Evolutionary conservation across 2,888 invertebrate species (phyloP).

Genomic region (Macrophya annulata): DNA sequence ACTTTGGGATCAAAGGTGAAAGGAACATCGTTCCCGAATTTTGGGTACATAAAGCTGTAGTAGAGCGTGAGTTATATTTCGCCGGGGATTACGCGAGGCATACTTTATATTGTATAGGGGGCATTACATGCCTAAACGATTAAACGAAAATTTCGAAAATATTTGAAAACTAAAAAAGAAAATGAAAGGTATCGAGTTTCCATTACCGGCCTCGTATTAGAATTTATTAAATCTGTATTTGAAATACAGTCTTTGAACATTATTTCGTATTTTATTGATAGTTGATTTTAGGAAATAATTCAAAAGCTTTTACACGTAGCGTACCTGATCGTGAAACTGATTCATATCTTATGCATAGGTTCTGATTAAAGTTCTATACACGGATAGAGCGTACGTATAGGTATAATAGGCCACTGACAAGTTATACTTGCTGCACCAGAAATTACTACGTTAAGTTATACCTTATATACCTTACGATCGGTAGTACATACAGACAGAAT

Average conservation of each 20-base stretch:
- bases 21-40: not conserved
- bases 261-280: too few relatives aligned
- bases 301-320: too few relatives aligned
- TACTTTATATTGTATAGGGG: not conserved
- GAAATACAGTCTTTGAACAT: too few relatives aligned
- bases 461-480: not conserved
- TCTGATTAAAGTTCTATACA: not conserved
- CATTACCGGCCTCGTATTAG: too few relatives aligned
- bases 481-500: not conserved
- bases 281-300: too few relatives aligned
- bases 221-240: too few relatives aligned
- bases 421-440: not conserved
- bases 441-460: conserved; percentile 1
- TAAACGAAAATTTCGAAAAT: too few relatives aligned
- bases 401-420: not conserved
- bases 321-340: not conserved
- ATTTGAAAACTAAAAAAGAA: too few relatives aligned
- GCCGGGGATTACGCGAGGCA: not conserved
- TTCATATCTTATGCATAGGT: not conserved
- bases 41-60: not conserved
- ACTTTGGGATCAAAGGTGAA: conserved; percentile 13
- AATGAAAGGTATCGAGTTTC: too few relatives aligned
- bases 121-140: too few relatives aligned
- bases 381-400: too few relatives aligned
- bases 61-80: conserved; percentile 1